Percentiles rank a stretch among this genome's conserved stretches.
phyloP scores from a whole-genome alignment of 2,797 vertebrate genomes.

The Pantherophis alleghaniensis region DNA sequence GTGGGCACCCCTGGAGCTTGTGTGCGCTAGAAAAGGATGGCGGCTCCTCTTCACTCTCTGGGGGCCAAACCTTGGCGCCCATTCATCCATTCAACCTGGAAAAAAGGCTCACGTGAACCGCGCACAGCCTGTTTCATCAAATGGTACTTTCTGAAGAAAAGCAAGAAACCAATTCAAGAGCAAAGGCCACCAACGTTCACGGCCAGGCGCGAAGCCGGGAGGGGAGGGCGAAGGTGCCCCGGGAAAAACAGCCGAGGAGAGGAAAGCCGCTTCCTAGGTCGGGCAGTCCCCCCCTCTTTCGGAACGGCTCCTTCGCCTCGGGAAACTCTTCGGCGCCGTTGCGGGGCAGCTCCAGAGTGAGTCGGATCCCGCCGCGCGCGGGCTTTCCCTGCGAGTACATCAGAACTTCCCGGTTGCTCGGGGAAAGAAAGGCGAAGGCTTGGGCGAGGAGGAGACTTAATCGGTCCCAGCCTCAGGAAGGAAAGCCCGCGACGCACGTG shows the following conservation, averaged over 20 bases:
- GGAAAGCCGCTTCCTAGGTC: background rate
- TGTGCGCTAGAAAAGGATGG: background rate
- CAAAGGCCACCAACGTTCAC: background rate
- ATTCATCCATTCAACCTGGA: background rate
- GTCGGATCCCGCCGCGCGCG: background rate
- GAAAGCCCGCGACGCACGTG: background rate
- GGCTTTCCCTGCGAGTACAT: background rate
- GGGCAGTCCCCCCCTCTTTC: background rate
- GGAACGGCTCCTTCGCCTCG: background rate
- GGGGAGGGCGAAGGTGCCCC: background rate
- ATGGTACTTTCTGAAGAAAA: background rate
- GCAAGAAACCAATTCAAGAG: background rate
- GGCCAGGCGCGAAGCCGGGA: background rate
- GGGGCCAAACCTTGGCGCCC: background rate
- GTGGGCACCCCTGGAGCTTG: background rate
- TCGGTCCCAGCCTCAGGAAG: background rate
- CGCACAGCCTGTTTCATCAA: background rate
- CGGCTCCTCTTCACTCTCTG: no score
- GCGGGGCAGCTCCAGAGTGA: background rate
- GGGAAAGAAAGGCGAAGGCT: background rate
- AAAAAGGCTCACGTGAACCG: background rate
- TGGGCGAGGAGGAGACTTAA: background rate
- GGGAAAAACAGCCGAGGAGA: background rate
- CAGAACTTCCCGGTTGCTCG: background rate
- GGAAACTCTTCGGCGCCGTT: background rate